A percentile compares a stretch with the other conserved stretches of the same genome.
Conservation (phyloP, 2,113 vertebrate genomes). For the Phodopus roborovskii region DNA sequence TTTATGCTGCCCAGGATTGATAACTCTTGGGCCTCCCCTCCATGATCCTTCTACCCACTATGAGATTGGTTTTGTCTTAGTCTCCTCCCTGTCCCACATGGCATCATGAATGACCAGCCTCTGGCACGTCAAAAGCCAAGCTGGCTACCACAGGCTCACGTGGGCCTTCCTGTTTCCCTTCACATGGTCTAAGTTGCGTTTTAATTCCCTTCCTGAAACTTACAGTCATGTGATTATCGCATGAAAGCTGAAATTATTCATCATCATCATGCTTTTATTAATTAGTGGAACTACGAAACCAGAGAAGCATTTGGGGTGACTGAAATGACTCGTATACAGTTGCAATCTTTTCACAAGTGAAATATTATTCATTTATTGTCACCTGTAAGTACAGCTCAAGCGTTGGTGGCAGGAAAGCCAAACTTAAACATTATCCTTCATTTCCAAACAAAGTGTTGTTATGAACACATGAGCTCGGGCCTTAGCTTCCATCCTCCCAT, state of each 20-base stretch:
- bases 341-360: background rate
- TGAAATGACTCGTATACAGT: background rate
- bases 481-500: background rate
- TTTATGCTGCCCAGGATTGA: background rate
- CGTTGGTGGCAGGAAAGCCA: background rate
- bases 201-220: constrained; percentile 3
- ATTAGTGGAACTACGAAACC: background rate
- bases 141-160: background rate
- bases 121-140: background rate
- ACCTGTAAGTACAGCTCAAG: background rate
- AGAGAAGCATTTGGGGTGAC: background rate
- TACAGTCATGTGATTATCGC: background rate
- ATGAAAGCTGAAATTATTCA: background rate
- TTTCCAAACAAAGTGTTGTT: background rate
- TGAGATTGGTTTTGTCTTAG: background rate
- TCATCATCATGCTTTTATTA: background rate
- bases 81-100: background rate
- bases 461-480: background rate
- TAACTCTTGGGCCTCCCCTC: background rate
- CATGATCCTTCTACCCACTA: accelerated
- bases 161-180: background rate
- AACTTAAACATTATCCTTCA: background rate
- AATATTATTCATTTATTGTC: background rate
- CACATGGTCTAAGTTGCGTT: background rate
- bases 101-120: background rate